Percentiles rank a stretch among this genome's conserved stretches.
These are phyloP conservation scores for Platichthys stellatus DNA, from an alignment of 2,113 vertebrate genomes.

Conservation along the genomic window DNA sequence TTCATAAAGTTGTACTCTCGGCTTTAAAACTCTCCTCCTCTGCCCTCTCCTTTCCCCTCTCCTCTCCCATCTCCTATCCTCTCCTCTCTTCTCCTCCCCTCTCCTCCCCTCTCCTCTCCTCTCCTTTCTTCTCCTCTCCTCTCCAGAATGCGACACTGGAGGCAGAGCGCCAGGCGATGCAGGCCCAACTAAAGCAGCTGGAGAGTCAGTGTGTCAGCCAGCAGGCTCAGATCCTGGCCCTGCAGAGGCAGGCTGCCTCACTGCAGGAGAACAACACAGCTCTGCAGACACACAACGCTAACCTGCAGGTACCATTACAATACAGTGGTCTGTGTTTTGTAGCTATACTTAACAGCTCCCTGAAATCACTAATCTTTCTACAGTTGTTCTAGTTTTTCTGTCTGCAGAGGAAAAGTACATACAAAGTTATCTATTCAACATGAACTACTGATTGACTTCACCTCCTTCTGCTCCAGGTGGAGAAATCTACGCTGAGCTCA, in stretches of 20 bases:
- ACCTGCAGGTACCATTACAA: conserved; percentile 88
- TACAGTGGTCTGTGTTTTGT: not conserved
- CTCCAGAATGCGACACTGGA: conserved; percentile 95
- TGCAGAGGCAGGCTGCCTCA: conserved; percentile 93
- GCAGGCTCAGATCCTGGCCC: conserved; percentile 93
- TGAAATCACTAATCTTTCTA: not conserved
- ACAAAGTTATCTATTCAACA: not conserved
- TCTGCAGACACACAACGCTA: conserved; percentile 95
- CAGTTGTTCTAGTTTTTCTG: not conserved
- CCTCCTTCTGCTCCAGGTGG: conserved; percentile 83
- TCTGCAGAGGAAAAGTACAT: not conserved
- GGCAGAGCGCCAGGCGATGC: conserved; percentile 94
- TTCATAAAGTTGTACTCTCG: not conserved
- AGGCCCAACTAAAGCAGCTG: conserved; percentile 92
- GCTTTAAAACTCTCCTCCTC: not conserved
- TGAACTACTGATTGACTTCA: not conserved
- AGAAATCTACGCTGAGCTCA: conserved; percentile 94
- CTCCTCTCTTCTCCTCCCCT: not conserved
- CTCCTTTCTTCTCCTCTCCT: not conserved
- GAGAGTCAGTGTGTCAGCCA: conserved; percentile 92
- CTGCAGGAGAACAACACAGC: conserved; percentile 96
- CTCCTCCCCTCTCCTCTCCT: conserved; percentile 29
- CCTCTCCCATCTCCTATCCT: not conserved
- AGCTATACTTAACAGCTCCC: not conserved
- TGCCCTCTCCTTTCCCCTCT: not conserved